Evolutionary conservation across 2,888 invertebrate genomes (phyloP).

Genomic region (Nemotelus nigrinus): DNA sequence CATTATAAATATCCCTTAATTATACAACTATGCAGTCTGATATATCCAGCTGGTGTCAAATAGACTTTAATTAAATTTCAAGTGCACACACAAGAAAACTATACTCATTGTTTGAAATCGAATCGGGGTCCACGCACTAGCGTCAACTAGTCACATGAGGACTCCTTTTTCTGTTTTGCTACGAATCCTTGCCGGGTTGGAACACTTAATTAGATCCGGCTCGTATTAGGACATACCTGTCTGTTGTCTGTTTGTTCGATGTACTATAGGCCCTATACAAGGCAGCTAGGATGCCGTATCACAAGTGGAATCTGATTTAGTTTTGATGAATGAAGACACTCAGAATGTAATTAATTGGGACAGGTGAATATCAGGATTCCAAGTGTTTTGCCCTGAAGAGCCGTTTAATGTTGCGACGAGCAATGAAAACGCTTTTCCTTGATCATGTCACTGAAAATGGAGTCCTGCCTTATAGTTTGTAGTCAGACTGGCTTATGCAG

Average conservation of each 20-base stretch:
- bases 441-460: background rate
- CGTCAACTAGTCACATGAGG: background rate
- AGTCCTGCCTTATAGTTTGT: conserved; percentile 7
- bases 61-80: conserved; percentile 49
- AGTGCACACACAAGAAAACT: conserved; percentile 25
- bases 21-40: too few relatives aligned
- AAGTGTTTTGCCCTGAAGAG: conserved; percentile 1
- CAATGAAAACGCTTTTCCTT: background rate
- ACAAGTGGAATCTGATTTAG: conserved; percentile 41
- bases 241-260: background rate
- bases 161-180: background rate
- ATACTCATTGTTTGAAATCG: background rate
- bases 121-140: background rate
- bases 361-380: conserved; percentile 29
- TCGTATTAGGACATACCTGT: conserved; percentile 17
- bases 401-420: background rate
- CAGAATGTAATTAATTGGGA: conserved; percentile 39
- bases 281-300: conserved; percentile 1
- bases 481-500: background rate
- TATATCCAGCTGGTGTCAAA: conserved; percentile 45
- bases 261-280: background rate
- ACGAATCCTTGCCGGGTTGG: conserved; percentile 17
- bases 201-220: conserved; percentile 45
- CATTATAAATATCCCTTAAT: too few relatives aligned
- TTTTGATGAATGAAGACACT: conserved; percentile 41